Evolutionary conservation across 2,113 vertebrate species (phyloP), one percentile per base, ranked within the genome.

Genomic region (Arizona elegans): DNA sequence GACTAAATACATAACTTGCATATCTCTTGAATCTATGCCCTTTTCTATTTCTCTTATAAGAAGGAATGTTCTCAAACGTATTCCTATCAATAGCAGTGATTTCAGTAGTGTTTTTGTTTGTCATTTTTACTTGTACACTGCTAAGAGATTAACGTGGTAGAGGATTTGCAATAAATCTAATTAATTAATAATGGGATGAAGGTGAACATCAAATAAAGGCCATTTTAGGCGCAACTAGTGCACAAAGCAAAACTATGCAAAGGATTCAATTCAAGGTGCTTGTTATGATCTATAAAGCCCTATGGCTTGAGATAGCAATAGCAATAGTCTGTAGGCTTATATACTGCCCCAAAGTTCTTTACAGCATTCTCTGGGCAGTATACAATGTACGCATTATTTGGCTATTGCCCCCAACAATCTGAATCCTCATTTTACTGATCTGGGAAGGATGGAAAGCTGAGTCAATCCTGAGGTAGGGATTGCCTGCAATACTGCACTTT

Each of bases 1-100:
- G 96, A 98, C 96, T 93, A 91, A 92, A 56, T 89, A 33, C 24
- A 90, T 88, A 92, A 96, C 95, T 97, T 93, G 58, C 95, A 94
- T 95, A 93, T 90, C 95, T 96, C 89, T 1, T 29, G 0, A 94
- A 94, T 93, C 89, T 24, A 0, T 95, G 96, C 92, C 96, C 97
- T 97, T 97, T 94, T 86, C 70, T 52, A 87, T 94, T 94, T 86
- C 59, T 65, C 59, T 70, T 21, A 52, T 17, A 52, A 29, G 12
- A 90, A 65, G 59, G 24, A n/a, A 70, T 59, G 33, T 90, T 70
- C 59, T 70, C 26, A 65, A 65, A 52, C 10, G 33, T 2, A 10
- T 33, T 89, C 75, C 33, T 23, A 21, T 81, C 75, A 81, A 81
- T 38, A 43, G 75, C 75, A 43, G 33, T 43, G 33, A 81, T 43